Conservation (phyloP, 1,140 invertebrate species). For the Papilio polytes region DNA sequence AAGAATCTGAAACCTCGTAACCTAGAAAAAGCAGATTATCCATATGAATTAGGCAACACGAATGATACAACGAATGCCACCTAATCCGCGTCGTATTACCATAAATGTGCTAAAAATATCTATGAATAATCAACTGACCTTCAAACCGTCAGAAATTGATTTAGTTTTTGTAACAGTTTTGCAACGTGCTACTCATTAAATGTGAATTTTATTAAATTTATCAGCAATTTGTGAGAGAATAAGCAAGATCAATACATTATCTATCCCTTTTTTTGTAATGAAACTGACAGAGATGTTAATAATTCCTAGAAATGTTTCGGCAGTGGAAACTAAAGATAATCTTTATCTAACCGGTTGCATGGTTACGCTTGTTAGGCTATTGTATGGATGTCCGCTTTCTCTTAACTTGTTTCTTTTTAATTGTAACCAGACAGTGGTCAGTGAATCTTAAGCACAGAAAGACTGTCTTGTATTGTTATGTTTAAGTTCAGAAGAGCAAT, state of each 20-base stretch:
- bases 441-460: neutral
- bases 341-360: slow-evolving; percentile 16
- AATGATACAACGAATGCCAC: slow-evolving; percentile 8
- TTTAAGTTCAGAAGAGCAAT: neutral
- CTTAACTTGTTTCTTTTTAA: slow-evolving; percentile 25
- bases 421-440: neutral
- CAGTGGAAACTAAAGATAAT: neutral
- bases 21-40: neutral
- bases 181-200: neutral
- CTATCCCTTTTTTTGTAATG: too few species aligned
- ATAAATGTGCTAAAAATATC: neutral
- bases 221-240: neutral
- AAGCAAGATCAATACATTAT: neutral
- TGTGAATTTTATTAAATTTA: neutral
- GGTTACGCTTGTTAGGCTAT: slow-evolving; percentile 6
- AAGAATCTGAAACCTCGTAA: neutral
- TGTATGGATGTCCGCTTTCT: slow-evolving; percentile 2
- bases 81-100: neutral
- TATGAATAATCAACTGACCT: slow-evolving; percentile 12
- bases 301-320: neutral
- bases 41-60: neutral
- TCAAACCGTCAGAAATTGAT: slow-evolving; percentile 21
- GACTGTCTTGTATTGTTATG: neutral
- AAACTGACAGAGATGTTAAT: too few species aligned
- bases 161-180: slow-evolving; percentile 9